Conservation (phyloP, 2,797 vertebrate species). For the Florisuga fusca region DNA sequence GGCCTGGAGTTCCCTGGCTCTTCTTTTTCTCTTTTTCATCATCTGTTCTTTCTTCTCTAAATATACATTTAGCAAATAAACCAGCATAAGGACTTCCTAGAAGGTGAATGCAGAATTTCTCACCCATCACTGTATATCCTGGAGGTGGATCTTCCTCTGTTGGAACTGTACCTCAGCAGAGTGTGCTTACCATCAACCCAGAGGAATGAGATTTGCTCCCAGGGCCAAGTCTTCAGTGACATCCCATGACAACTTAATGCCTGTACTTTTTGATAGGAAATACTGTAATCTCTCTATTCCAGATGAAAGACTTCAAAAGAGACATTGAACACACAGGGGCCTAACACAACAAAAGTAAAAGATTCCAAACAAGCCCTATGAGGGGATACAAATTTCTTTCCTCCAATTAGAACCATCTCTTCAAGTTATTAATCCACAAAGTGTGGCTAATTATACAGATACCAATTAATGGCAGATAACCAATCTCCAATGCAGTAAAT, state of each 20-base stretch:
- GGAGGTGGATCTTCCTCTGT: not conserved
- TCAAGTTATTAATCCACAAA: not conserved
- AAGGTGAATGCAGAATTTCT: not conserved
- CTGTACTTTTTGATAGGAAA: not conserved
- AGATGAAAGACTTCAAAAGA: not conserved
- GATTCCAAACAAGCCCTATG: not conserved
- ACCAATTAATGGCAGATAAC: not conserved
- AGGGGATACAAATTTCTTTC: not conserved
- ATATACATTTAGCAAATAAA: not conserved
- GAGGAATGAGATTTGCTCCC: not conserved
- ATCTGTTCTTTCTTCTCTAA: not conserved
- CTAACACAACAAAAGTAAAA: not conserved
- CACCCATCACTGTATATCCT: not conserved
- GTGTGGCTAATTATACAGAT: not conserved
- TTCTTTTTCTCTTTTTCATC: no score
- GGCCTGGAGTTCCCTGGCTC: no score
- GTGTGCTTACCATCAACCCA: rapidly evolving
- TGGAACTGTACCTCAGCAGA: not conserved
- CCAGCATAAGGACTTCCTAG: not conserved
- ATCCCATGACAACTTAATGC: not conserved
- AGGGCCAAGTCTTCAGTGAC: not conserved
- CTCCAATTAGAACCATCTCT: not conserved
- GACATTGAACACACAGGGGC: rapidly evolving
- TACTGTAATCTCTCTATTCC: not conserved
- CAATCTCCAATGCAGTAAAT: not conserved